Evolutionary conservation across 1,140 invertebrate genomes (phyloP), one percentile per base, ranked within the genome.

Genomic region (Sogatella furcifera): DNA sequence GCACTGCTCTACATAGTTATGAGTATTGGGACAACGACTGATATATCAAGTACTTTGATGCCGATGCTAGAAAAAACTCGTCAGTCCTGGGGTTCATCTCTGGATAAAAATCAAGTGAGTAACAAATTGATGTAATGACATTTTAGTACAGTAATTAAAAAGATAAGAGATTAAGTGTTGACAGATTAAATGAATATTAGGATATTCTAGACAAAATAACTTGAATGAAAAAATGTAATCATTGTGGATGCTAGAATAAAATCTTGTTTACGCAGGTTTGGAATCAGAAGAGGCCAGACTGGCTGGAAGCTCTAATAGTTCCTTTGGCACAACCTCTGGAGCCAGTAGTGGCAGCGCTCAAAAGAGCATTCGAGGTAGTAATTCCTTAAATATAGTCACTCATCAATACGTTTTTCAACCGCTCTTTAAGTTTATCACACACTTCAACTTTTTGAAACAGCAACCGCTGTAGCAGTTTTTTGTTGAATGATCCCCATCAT

Each of bases 241-340:
- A n/a, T n/a, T n/a, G n/a, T n/a, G n/a, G n/a, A n/a, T n/a, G n/a
- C n/a, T n/a, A n/a, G n/a, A n/a, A n/a, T n/a, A n/a, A n/a, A n/a
- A n/a, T 62, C 59, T 59, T 5, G 34, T 59, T 57, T 60, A 42
- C 44, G 68, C 55, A 83, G 83, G 78, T 90, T 1, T 90, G 87
- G 87, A 88, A 87, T 72, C 83, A 87, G 68, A 79, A 82, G 31
- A 76, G 84, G 24, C 84, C 85, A 24, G 77, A 85, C 0, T 90
- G 86, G 86, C 72, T 86, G 53, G 80, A 85, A 59, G 84, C 84
- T 4, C 72, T 89, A 13, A 69, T 88, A 59, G 77, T 79, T 19
- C 76, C 84, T 6, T 72, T 83, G 0, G 77, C 79, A 2, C 78
- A 80, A 0, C 71, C 81, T 1, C 72, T 88, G 28, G 72, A 78